These are phyloP conservation scores for Epinephelus moara DNA, from an alignment of 2,113 vertebrate genomes.

Conservation along the genomic window DNA sequence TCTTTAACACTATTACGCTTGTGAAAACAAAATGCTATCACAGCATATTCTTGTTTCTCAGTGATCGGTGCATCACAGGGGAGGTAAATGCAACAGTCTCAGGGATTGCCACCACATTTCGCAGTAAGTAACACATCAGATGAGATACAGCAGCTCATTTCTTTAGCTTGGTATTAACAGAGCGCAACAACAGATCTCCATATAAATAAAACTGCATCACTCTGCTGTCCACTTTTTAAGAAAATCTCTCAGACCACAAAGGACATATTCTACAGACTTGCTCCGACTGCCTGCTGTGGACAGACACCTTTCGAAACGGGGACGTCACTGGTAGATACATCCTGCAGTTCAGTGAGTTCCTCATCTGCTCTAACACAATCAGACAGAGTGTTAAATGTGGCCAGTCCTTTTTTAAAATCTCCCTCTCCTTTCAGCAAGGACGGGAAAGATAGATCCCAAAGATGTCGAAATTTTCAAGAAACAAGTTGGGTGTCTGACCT, in stretches of 20 bases:
- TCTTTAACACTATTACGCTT: neutral
- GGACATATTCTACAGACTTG: conserved; percentile 78
- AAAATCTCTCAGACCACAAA: conserved; percentile 80
- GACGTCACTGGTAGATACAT: conserved; percentile 75
- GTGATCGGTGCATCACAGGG: conserved; percentile 71
- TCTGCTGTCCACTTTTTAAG: conserved; percentile 38
- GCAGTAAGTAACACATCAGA: conserved; percentile 68
- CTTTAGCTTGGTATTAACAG: neutral
- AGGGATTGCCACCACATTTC: conserved; percentile 70
- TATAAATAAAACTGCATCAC: neutral
- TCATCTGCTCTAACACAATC: neutral
- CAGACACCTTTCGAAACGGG: conserved; percentile 74
- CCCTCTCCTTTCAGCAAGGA: conserved; percentile 64
- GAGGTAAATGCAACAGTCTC: conserved; percentile 76
- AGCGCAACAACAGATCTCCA: neutral
- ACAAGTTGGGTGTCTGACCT: conserved; percentile 75
- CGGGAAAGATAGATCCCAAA: conserved; percentile 68
- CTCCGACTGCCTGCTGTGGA: conserved; percentile 80
- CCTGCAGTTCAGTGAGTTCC: conserved; percentile 77
- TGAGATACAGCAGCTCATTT: neutral
- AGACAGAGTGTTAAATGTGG: neutral
- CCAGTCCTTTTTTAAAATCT: neutral
- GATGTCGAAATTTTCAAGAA: conserved; percentile 73
- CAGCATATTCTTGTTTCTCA: conserved; percentile 41
- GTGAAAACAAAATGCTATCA: neutral